Evolutionary conservation across 2,888 invertebrate genomes (phyloP).

Genomic region (Schrankia costaestrigalis): DNA sequence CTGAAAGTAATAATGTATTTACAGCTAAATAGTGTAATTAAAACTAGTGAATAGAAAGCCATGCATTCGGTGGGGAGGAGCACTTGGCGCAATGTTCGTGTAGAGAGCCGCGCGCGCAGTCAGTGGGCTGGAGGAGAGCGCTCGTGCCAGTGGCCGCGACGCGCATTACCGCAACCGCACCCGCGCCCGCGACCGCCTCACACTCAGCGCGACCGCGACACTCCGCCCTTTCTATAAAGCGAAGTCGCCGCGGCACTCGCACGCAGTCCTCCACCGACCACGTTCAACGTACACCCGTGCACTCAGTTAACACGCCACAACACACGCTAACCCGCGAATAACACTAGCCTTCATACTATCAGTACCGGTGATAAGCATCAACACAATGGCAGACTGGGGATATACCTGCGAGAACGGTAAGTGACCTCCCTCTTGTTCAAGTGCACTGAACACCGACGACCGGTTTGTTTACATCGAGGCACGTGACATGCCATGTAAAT

Average conservation of each 20-base stretch:
- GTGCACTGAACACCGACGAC: conserved; percentile 46
- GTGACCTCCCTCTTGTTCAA: conserved; percentile 42
- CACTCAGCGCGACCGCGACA: conserved; percentile 37
- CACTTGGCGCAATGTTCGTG: conserved; percentile 30
- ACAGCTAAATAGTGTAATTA: conserved; percentile 51
- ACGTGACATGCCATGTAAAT: conserved; percentile 65
- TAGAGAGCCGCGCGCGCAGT: conserved; percentile 48
- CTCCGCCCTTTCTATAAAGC: conserved; percentile 61
- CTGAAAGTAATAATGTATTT: conserved; percentile 23
- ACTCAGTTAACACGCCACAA: conserved; percentile 58
- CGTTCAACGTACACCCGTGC: conserved; percentile 64
- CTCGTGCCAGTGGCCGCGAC: conserved; percentile 40
- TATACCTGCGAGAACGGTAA: conserved; percentile 82
- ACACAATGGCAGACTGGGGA: conserved; percentile 79
- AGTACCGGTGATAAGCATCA: conserved; percentile 38
- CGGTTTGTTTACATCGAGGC: conserved; percentile 76
- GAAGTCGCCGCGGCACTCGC: conserved; percentile 59
- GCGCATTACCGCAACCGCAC: conserved; percentile 25
- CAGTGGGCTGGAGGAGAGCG: conserved; percentile 53
- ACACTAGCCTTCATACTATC: conserved; percentile 32
- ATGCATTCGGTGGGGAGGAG: conserved; percentile 36
- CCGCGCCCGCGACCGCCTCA: conserved; percentile 44
- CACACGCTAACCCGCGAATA: conserved; percentile 1
- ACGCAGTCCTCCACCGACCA: conserved; percentile 70
- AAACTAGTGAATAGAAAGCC: conserved; percentile 55